Evolutionary conservation across 2,888 invertebrate genomes (phyloP).

Genomic region (Coelinius sp.): DNA sequence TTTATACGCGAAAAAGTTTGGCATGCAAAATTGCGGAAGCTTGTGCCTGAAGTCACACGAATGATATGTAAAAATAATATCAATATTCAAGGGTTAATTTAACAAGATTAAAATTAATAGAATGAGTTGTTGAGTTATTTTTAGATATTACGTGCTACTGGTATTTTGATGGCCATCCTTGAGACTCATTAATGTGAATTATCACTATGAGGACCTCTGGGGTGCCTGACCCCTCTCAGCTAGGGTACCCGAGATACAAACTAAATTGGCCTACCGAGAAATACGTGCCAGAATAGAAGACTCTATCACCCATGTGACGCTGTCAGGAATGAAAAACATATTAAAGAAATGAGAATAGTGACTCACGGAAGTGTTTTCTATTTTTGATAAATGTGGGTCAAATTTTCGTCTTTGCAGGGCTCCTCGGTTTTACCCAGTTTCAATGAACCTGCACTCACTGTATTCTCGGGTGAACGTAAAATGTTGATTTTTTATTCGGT

Average conservation of each 20-base stretch:
- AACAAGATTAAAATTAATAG: neutral
- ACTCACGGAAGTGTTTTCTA: conserved; percentile 15
- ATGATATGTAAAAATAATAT: neutral
- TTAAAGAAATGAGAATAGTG: conserved; percentile 9
- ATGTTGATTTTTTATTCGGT: neutral
- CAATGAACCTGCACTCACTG: neutral
- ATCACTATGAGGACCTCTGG: conserved; percentile 1
- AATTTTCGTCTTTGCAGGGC: neutral
- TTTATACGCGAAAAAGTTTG: conserved; percentile 51
- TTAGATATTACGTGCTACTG: neutral
- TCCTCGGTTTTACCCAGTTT: neutral
- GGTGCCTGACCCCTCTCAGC: conserved; percentile 12
- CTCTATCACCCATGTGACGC: neutral
- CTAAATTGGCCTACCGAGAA: conserved; percentile 24
- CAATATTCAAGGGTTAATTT: conserved; percentile 18
- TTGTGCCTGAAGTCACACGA: conserved; percentile 33
- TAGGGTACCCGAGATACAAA: neutral
- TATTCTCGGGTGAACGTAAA: neutral
- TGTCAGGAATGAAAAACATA: neutral
- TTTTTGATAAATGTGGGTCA: conserved; percentile 19
- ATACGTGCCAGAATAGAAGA: conserved; percentile 13
- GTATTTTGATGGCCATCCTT: conserved; percentile 2
- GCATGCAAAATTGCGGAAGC: conserved; percentile 56
- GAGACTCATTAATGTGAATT: conserved; percentile 14
- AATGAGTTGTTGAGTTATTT: conserved; percentile 12